These are phyloP conservation scores for Poecilia gillii DNA, from an alignment of 2,797 vertebrate genomes.

Conservation along the genomic window DNA sequence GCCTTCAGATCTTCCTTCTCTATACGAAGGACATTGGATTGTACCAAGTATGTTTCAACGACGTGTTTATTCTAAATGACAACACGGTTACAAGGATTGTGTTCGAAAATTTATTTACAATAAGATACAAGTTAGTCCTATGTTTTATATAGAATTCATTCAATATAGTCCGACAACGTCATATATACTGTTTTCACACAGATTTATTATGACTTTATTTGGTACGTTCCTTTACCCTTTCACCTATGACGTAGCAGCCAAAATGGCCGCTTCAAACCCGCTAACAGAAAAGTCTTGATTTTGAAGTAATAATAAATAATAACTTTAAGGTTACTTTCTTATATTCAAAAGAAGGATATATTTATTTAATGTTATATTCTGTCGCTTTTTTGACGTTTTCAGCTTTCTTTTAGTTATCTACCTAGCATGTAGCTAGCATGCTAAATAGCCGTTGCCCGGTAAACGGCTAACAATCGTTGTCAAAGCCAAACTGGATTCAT, in stretches of 20 bases:
- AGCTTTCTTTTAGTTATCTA: neutral
- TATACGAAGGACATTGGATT: slow-evolving; percentile 75
- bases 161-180: neutral
- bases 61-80: neutral
- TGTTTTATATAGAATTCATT: neutral
- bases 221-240: slow-evolving; percentile 67
- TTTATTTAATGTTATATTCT: slow-evolving; percentile 18
- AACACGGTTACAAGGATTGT: neutral
- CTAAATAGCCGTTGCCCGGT: slow-evolving; percentile 44
- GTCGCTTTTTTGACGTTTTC: slow-evolving; percentile 50
- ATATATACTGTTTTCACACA: neutral
- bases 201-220: neutral
- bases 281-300: slow-evolving; percentile 58
- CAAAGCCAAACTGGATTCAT: neutral
- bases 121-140: neutral
- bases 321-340: slow-evolving; percentile 5
- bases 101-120: neutral
- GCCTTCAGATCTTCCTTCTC: slow-evolving; percentile 55
- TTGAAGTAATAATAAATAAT: slow-evolving; percentile 11
- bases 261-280: slow-evolving; percentile 55
- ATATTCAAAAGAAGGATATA: neutral
- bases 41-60: slow-evolving; percentile 60
- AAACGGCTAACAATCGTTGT: slow-evolving; percentile 20
- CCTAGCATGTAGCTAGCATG: slow-evolving; percentile 44
- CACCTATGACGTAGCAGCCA: slow-evolving; percentile 64